Evolutionary conservation across 1,140 invertebrate genomes (phyloP).

Genomic region (Protaetia brevitarsis): DNA sequence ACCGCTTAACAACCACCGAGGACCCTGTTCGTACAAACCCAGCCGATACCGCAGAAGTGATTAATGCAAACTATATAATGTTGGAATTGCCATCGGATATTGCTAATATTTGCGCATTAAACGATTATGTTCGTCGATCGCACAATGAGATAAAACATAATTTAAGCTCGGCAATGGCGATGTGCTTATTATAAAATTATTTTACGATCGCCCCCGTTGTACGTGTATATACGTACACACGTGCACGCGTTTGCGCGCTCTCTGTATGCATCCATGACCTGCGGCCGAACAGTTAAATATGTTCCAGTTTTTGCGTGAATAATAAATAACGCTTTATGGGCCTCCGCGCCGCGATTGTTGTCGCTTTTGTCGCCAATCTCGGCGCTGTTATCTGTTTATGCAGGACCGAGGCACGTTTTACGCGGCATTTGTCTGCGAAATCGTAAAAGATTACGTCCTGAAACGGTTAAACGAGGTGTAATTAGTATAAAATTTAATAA

Average conservation of each 20-base stretch:
- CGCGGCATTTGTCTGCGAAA: not conserved
- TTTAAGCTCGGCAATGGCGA: constrained; percentile 20
- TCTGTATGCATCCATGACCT: not conserved
- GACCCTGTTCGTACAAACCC: not conserved
- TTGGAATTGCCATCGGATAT: constrained; percentile 17
- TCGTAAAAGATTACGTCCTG: constrained; percentile 1
- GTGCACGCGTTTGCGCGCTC: not conserved
- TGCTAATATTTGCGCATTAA: constrained; percentile 23
- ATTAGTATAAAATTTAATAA: constrained; percentile 1
- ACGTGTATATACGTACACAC: not conserved
- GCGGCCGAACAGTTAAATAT: constrained; percentile 20
- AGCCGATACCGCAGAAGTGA: constrained; percentile 3
- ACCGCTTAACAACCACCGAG: not conserved
- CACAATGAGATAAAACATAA: constrained; percentile 18
- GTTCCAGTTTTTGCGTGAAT: constrained; percentile 21
- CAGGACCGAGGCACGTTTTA: not conserved
- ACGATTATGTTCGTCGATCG: constrained; percentile 22
- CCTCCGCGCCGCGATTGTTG: not conserved
- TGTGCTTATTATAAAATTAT: constrained; percentile 23
- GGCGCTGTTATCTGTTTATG: not conserved
- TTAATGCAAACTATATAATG: constrained; percentile 17
- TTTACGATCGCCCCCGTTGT: constrained; percentile 5
- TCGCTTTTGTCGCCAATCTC: constrained; percentile 4
- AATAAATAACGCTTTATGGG: constrained; percentile 19
- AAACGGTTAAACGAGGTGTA: not conserved